These are phyloP conservation scores for Lepidostoma basale DNA, from an alignment of 1,140 invertebrate genomes.

Conservation along the genomic window DNA sequence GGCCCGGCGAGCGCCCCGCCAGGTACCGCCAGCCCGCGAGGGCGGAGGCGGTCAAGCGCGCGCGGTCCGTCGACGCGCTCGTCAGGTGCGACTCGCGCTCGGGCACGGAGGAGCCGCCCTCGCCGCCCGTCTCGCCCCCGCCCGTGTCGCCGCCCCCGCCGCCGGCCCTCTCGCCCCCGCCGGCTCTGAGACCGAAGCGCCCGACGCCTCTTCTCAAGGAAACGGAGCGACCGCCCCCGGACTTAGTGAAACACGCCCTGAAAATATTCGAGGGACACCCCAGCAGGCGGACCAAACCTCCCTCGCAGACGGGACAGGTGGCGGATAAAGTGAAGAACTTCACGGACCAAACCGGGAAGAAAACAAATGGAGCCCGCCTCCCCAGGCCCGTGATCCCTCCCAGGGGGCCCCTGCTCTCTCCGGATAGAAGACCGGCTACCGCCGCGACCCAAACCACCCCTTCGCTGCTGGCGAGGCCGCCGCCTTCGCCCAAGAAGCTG, in stretches of 20 bases:
- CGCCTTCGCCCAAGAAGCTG: constrained; percentile 39
- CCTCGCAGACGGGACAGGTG: constrained; percentile 64
- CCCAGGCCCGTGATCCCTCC: constrained; percentile 25
- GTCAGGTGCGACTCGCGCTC: constrained; percentile 64
- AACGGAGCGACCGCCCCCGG: constrained; percentile 80
- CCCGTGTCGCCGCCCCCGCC: constrained; percentile 42
- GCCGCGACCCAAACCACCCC: constrained; percentile 34
- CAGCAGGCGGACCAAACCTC: constrained; percentile 39
- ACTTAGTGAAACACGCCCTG: constrained; percentile 83
- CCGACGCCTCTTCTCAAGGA: constrained; percentile 75
- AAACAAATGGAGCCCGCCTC: background rate
- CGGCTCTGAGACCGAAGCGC: constrained; percentile 50
- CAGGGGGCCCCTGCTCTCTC: constrained; percentile 32
- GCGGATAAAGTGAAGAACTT: constrained; percentile 71
- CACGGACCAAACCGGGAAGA: constrained; percentile 54
- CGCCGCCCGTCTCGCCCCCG: constrained; percentile 26
- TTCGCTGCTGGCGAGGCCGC: constrained; percentile 32
- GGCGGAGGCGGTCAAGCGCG: constrained; percentile 73
- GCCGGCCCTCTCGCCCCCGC: constrained; percentile 11
- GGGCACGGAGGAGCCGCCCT: constrained; percentile 44
- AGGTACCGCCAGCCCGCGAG: constrained; percentile 47
- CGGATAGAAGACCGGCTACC: constrained; percentile 1
- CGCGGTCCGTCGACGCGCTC: constrained; percentile 81
- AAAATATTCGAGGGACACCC: constrained; percentile 80
- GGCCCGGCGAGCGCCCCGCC: constrained; percentile 64